phyloP scores from a whole-genome alignment of 64 coral and sea anemone genomes.

The Actinia tenebrosa region DNA sequence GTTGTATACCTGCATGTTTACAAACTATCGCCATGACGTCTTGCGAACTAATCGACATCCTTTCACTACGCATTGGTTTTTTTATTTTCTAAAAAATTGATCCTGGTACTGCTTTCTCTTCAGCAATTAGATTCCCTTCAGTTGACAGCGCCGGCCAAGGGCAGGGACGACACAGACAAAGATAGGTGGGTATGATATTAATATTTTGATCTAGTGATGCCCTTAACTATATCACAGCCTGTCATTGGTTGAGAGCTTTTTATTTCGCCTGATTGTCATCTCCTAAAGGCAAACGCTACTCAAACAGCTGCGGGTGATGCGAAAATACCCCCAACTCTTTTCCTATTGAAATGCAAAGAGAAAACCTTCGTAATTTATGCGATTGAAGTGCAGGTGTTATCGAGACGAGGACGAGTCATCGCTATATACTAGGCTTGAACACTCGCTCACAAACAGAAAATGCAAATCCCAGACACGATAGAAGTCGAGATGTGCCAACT shows the following conservation, averaged over 20 bases:
- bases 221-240: not conserved
- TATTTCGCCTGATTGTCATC: constrained; percentile 1
- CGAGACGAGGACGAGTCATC: not conserved
- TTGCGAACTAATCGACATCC: not conserved
- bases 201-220: not conserved
- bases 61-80: not conserved
- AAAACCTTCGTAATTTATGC: not conserved
- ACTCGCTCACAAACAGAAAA: not conserved
- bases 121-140: constrained; percentile 92
- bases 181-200: constrained; percentile 55
- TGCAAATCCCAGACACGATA: constrained; percentile 17
- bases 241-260: not conserved
- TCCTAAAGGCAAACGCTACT: not conserved
- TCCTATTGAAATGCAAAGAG: constrained; percentile 1
- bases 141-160: constrained; percentile 68
- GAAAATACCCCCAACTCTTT: not conserved
- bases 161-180: constrained; percentile 78
- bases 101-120: not conserved
- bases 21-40: not conserved
- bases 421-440: not conserved
- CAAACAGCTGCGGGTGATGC: constrained; percentile 5
- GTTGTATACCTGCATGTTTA: not conserved
- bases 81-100: not conserved
- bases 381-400: not conserved
- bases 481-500: constrained; percentile 30